These are phyloP conservation scores for Hystrix brachyura DNA, from an alignment of 2,113 vertebrate species.

Conservation along the genomic window DNA sequence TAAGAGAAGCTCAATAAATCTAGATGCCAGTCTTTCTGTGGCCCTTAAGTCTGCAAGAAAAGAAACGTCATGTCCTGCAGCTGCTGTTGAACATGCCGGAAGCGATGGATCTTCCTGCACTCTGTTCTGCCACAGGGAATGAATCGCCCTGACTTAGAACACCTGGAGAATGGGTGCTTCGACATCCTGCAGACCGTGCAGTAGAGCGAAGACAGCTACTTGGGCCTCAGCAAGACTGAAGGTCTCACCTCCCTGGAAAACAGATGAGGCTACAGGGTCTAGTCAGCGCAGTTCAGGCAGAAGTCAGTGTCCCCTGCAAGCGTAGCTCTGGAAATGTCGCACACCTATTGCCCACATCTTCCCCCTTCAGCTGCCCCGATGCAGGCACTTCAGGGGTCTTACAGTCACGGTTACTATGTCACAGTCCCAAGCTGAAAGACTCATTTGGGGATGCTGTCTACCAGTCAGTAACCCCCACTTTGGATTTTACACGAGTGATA, in stretches of 20 bases:
- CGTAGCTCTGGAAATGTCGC: not conserved
- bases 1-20: not conserved
- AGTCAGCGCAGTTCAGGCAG: not conserved
- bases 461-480: not conserved
- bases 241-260: not conserved
- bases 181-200: not conserved
- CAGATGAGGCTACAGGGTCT: not conserved
- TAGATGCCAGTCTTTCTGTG: not conserved
- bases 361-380: not conserved
- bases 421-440: not conserved
- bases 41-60: slow-evolving; percentile 49
- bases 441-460: not conserved
- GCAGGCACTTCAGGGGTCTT: not conserved
- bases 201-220: not conserved
- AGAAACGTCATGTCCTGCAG: not conserved
- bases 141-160: not conserved
- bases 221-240: not conserved
- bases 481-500: not conserved
- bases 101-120: not conserved
- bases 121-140: not conserved
- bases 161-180: not conserved
- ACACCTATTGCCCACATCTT: not conserved
- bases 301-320: not conserved
- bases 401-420: not conserved
- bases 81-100: not conserved